Evolutionary conservation across 1,140 invertebrate species (phyloP).

Genomic region (Coelopa frigida): DNA sequence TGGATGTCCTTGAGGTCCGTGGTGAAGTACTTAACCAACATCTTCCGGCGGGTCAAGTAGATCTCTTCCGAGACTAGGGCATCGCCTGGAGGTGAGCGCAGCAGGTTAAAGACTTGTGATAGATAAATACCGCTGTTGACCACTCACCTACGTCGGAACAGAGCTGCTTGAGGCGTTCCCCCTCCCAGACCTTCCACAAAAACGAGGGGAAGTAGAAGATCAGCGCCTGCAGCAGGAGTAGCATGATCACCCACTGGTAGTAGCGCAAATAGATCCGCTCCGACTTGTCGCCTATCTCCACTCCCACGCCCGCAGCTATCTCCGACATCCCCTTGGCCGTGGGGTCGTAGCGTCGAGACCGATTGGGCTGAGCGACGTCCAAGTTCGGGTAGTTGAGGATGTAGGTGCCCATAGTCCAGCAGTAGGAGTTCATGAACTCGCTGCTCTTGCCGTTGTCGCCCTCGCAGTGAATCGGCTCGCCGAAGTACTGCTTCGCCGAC

Average conservation of each 20-base stretch:
- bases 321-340: constrained; percentile 15
- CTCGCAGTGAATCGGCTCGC: constrained; percentile 62
- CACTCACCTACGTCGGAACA: constrained; percentile 46
- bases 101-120: constrained; percentile 10
- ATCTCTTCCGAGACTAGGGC: constrained; percentile 39
- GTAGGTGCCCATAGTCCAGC: constrained; percentile 72
- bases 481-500: constrained; percentile 65
- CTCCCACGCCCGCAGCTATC: constrained; percentile 27
- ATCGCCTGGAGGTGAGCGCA: constrained; percentile 13
- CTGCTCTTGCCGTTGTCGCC: constrained; percentile 44
- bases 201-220: constrained; percentile 67
- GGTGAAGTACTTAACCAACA: constrained; percentile 50
- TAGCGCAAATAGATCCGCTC: constrained; percentile 65
- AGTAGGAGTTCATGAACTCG: constrained; percentile 63
- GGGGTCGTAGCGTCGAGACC: constrained; percentile 17
- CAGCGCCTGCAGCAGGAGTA: constrained; percentile 70
- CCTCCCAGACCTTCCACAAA: constrained; percentile 72
- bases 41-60: constrained; percentile 48
- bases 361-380: too few relatives aligned
- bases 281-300: constrained; percentile 43
- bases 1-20: constrained; percentile 52
- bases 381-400: constrained; percentile 49
- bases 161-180: constrained; percentile 51
- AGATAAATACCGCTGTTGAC: too few relatives aligned
- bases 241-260: constrained; percentile 84